Evolutionary conservation across 2,888 invertebrate species (phyloP), one percentile per base, ranked within the genome.

Genomic region (Cordylochernes scorpioides): DNA sequence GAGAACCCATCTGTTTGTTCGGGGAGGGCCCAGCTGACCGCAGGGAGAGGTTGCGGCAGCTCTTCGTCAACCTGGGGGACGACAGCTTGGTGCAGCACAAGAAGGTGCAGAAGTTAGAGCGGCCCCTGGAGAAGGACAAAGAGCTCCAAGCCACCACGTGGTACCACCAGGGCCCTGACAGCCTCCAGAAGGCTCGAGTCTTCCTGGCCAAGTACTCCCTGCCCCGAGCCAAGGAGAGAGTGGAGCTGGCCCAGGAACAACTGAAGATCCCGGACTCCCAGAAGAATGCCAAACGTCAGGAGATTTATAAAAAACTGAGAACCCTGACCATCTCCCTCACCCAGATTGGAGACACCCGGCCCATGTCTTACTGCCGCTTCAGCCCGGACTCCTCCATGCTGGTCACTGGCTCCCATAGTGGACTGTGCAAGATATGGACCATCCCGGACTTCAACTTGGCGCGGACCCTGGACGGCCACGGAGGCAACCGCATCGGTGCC

Each of bases 21-120:
- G 94, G 97, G 0, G 97, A 99, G 58, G 97, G 94, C 0, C 94
- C 94, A 0, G 88, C 91, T 0, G 97, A 97, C 47, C 60, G 97
- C 31, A 59, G 97, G 46, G 80, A 82, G 30, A 62, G 97, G 4
- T 60, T 99, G 12, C 62, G 88, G 39, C 82, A 88, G 47, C 57
- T 88, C 27, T 60, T 91, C 2, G 82, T 88, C 39, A 71, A 68
- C 42, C 60, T 80, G 4, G 86, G 84, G 1, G 78, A 84, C 52
- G 82, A 84, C n/a, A n/a, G n/a, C n/a, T n/a, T n/a, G n/a, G n/a
- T n/a, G n/a, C n/a, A n/a, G n/a, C n/a, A n/a, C n/a, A n/a, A n/a
- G n/a, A n/a, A n/a, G n/a, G n/a, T n/a, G n/a, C n/a, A n/a, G n/a
- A n/a, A n/a, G n/a, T n/a, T n/a, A n/a, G n/a, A n/a, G n/a, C n/a